Conservation (phyloP, 1,140 invertebrate genomes). For the Caenorhabditis brenneri region DNA sequence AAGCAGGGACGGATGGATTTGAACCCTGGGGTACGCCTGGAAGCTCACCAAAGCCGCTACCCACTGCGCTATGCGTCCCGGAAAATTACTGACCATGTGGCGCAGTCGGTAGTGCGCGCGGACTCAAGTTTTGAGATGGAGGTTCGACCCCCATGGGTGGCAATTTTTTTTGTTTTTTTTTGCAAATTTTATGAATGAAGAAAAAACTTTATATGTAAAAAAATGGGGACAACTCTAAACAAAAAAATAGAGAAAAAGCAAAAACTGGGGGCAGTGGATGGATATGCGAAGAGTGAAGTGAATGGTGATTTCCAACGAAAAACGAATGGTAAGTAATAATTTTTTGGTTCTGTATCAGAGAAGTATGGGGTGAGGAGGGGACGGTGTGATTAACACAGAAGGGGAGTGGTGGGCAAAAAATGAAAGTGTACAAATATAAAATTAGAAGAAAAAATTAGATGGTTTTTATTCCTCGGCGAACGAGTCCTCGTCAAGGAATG, state of each 20-base stretch:
- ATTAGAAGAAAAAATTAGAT: not conserved
- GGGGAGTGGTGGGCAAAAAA: not conserved
- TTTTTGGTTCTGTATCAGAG: constrained; percentile 29
- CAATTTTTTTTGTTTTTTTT: too few relatives aligned
- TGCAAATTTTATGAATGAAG: not conserved
- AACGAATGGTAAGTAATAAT: not conserved
- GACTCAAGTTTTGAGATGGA: too few relatives aligned
- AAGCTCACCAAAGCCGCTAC: too few relatives aligned
- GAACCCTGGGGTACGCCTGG: too few relatives aligned
- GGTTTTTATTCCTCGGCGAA: constrained; percentile 29
- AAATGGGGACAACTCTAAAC: not conserved
- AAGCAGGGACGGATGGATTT: too few relatives aligned
- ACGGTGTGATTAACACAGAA: not conserved
- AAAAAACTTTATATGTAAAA: not conserved
- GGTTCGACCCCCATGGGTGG: too few relatives aligned
- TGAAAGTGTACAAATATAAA: constrained; percentile 35
- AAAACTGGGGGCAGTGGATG: not conserved
- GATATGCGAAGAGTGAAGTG: constrained; percentile 4
- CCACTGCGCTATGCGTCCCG: too few relatives aligned
- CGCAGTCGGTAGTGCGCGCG: too few relatives aligned
- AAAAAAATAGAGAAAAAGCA: not conserved
- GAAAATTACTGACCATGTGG: too few relatives aligned
- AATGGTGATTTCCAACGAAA: not conserved
- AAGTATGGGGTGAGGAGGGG: not conserved
- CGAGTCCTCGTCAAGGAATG: constrained; percentile 48